Evolutionary conservation across 2,113 vertebrate species (phyloP).

Genomic region (Peucedramus taeniatus): DNA sequence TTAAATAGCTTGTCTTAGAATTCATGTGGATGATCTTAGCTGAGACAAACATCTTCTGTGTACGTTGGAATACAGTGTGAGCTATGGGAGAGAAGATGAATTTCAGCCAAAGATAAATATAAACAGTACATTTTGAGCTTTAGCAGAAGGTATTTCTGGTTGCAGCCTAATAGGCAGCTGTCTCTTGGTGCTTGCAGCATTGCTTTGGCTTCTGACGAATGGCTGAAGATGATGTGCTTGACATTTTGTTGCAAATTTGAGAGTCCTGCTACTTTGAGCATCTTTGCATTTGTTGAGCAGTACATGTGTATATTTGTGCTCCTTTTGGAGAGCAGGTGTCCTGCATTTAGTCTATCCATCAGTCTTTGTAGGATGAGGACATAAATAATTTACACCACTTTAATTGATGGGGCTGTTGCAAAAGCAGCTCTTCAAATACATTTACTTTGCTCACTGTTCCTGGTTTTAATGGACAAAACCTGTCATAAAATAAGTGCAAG

Average conservation of each 20-base stretch:
- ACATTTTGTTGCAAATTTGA: background rate
- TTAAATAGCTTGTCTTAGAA: background rate
- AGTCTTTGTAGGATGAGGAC: background rate
- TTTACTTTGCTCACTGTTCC: background rate
- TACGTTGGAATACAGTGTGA: background rate
- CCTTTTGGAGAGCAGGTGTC: background rate
- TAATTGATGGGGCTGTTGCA: background rate
- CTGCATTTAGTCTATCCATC: background rate
- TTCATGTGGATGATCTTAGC: background rate
- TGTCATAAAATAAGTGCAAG: background rate
- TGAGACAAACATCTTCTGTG: background rate
- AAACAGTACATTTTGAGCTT: conserved; percentile 1
- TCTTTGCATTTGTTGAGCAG: background rate
- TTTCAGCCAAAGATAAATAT: conserved; percentile 39
- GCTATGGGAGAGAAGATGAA: background rate
- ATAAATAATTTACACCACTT: background rate
- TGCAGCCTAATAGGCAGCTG: background rate
- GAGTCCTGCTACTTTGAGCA: background rate
- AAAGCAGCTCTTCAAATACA: background rate
- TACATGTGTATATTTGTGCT: background rate
- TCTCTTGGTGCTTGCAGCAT: background rate
- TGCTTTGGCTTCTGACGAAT: background rate
- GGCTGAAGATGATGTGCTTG: background rate
- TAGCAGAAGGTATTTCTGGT: conserved; percentile 35
- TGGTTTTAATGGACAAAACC: background rate